A percentile compares a stretch with the other conserved stretches of the same genome.
Conservation (phyloP, 2,113 vertebrate genomes). For the Epinephelus moara region DNA sequence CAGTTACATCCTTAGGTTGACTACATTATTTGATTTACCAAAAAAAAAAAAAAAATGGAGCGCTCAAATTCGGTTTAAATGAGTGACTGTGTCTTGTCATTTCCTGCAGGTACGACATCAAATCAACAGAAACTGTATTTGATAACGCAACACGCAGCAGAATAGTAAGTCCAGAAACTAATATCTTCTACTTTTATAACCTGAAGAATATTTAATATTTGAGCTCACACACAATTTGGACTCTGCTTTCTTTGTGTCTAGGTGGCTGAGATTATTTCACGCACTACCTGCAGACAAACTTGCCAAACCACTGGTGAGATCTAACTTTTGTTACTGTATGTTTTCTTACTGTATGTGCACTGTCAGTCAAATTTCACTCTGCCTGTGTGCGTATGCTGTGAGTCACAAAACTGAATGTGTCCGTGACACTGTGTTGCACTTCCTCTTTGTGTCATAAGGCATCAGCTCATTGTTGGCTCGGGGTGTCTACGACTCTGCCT, state of each 20-base stretch:
- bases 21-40: background rate
- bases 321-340: no score
- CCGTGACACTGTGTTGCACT: slow-evolving; percentile 9
- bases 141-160: slow-evolving; percentile 94
- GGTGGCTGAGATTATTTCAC: slow-evolving; percentile 96
- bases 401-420: background rate
- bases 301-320: slow-evolving; percentile 94
- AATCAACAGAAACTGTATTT: slow-evolving; percentile 93
- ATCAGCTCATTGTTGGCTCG: slow-evolving; percentile 94
- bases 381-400: background rate
- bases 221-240: background rate
- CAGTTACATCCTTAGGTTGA: background rate
- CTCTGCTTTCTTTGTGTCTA: slow-evolving; percentile 68
- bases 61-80: background rate
- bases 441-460: slow-evolving; percentile 81
- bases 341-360: no score
- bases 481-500: slow-evolving; percentile 93
- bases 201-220: background rate
- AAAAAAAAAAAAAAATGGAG: no score
- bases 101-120: slow-evolving; percentile 91
- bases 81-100: slow-evolving; percentile 9
- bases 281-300: slow-evolving; percentile 88
- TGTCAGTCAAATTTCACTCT: background rate
- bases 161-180: slow-evolving; percentile 89
- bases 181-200: background rate